These are phyloP conservation scores for Grantiella picta DNA, from an alignment of 2,113 vertebrate species.

Conservation along the genomic window DNA sequence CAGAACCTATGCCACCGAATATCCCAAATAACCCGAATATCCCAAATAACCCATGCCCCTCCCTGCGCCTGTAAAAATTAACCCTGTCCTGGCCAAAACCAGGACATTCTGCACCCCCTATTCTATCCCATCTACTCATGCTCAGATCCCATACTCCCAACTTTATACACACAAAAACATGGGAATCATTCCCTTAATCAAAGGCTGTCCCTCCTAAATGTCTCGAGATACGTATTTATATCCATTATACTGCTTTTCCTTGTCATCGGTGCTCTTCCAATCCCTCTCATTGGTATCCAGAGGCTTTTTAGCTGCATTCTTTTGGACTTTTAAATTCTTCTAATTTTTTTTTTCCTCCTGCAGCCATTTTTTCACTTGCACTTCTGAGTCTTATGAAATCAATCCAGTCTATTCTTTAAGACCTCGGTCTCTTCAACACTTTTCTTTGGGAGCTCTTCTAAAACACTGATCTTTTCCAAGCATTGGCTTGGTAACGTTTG, in stretches of 20 bases:
- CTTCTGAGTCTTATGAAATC: neutral
- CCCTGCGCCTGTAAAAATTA: neutral
- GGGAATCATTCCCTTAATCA: neutral
- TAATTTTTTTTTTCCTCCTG: neutral
- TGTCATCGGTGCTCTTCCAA: neutral
- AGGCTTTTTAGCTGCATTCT: neutral
- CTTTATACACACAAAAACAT: neutral
- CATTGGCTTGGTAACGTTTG: neutral
- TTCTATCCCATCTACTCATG: neutral
- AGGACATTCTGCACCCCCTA: neutral
- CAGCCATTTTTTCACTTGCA: neutral
- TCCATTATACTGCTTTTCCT: neutral
- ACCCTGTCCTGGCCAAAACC: neutral
- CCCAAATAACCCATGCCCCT: neutral
- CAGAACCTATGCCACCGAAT: fast-evolving
- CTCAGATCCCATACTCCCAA: neutral
- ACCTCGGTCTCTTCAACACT: neutral
- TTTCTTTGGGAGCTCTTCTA: neutral
- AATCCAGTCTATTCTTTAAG: neutral
- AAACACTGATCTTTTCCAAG: neutral
- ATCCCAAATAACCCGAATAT: neutral
- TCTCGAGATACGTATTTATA: fast-evolving
- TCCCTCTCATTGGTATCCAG: neutral
- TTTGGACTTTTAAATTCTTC: neutral
- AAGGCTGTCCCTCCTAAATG: neutral